Conservation (phyloP, 2,797 vertebrate genomes). For the Nothura maculosa region DNA sequence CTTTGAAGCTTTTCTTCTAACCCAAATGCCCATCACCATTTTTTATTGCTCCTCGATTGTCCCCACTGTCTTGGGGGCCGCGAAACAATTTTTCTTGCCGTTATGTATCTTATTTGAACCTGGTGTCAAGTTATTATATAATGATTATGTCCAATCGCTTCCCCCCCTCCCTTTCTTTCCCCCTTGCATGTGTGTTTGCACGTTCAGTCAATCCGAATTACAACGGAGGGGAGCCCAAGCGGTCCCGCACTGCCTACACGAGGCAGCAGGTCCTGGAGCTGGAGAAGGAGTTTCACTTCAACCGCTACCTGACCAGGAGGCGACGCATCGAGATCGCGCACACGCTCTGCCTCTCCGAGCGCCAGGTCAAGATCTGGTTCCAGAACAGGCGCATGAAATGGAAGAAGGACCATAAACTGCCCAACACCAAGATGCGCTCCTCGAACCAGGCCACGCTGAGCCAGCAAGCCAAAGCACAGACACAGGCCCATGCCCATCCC, state of each 20-base stretch:
- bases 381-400: slow-evolving; percentile 99
- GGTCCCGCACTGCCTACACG: slow-evolving; percentile 98
- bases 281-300: slow-evolving; percentile 99
- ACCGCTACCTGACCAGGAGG: slow-evolving; percentile 97
- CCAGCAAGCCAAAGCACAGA: slow-evolving; percentile 93
- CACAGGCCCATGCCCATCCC: slow-evolving; percentile 87
- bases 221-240: slow-evolving; percentile 97
- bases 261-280: slow-evolving; percentile 98
- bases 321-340: slow-evolving; percentile 98
- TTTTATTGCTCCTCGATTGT: slow-evolving; percentile 86
- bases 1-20: slow-evolving; percentile 93
- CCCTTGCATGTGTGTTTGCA: slow-evolving; percentile 55
- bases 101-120: slow-evolving; percentile 81
- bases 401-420: slow-evolving; percentile 99
- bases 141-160: slow-evolving; percentile 84
- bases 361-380: slow-evolving; percentile 99
- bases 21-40: slow-evolving; percentile 86
- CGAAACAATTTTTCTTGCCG: slow-evolving; percentile 80
- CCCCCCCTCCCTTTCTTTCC: slow-evolving; percentile 40
- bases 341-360: slow-evolving; percentile 96
- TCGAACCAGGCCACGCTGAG: slow-evolving; percentile 86
- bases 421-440: slow-evolving; percentile 98
- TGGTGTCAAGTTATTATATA: slow-evolving; percentile 83
- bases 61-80: slow-evolving; percentile 82
- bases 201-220: slow-evolving; percentile 93